These are phyloP conservation scores for Philaenus spumarius DNA, from an alignment of 1,140 invertebrate species.

Conservation along the genomic window DNA sequence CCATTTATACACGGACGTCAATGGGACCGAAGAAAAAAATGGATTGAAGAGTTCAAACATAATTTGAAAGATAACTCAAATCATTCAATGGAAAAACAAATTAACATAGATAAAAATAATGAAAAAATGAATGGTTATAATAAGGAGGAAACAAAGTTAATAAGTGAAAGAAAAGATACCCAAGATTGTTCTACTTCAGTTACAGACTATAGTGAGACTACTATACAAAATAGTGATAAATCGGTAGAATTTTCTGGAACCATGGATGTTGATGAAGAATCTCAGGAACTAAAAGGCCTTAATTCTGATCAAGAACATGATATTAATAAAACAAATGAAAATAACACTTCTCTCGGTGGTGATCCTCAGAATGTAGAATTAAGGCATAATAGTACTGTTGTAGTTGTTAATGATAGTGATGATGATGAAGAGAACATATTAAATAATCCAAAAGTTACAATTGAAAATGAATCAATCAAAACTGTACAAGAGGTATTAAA, in stretches of 20 bases:
- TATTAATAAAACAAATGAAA: background rate
- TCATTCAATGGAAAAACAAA: slow-evolving; percentile 9
- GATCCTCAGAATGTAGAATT: too few relatives aligned
- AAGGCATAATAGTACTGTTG: slow-evolving; percentile 37
- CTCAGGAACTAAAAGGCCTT: too few relatives aligned
- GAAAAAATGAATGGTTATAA: background rate
- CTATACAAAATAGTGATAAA: background rate
- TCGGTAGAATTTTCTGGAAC: background rate
- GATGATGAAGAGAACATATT: slow-evolving; percentile 57
- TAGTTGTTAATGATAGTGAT: slow-evolving; percentile 58
- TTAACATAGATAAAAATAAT: background rate
- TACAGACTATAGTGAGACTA: background rate
- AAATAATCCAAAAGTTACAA: slow-evolving; percentile 43
- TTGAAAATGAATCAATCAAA: slow-evolving; percentile 20
- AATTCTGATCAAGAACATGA: too few relatives aligned
- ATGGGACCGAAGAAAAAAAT: slow-evolving; percentile 32
- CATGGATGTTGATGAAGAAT: background rate
- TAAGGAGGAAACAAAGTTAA: background rate
- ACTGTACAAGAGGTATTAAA: slow-evolving; percentile 53
- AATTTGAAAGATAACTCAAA: background rate
- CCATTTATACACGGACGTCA: slow-evolving; percentile 42
- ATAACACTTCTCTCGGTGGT: background rate
- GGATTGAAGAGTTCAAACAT: slow-evolving; percentile 15
- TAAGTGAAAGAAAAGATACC: background rate
- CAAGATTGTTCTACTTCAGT: too few relatives aligned